Evolutionary conservation across 2,888 invertebrate genomes (phyloP).

Genomic region (Leptothorax acervorum): DNA sequence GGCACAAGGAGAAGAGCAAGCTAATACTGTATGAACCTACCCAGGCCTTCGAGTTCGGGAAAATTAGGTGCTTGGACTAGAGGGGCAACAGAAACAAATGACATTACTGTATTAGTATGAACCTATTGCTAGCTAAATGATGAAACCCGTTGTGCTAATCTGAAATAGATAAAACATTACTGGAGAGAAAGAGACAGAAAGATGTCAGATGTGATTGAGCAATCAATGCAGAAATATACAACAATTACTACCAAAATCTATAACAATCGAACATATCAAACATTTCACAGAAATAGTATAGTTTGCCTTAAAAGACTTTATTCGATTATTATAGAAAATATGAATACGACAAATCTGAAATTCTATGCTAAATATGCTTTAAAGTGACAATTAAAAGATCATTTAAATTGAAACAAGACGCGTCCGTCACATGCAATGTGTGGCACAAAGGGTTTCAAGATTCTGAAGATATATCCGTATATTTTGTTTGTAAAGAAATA

Average conservation of each 20-base stretch:
- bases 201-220: slow-evolving; percentile 23
- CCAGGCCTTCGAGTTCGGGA: slow-evolving; percentile 88
- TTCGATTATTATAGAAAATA: slow-evolving; percentile 29
- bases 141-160: slow-evolving; percentile 68
- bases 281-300: not conserved
- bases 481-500: slow-evolving; percentile 57
- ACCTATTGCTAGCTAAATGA: slow-evolving; percentile 64
- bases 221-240: slow-evolving; percentile 37
- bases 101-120: slow-evolving; percentile 84
- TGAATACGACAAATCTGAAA: slow-evolving; percentile 22
- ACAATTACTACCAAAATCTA: slow-evolving; percentile 9
- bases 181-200: slow-evolving; percentile 39
- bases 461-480: slow-evolving; percentile 60
- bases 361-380: slow-evolving; percentile 23
- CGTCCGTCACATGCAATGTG: slow-evolving; percentile 33
- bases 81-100: slow-evolving; percentile 85
- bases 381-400: slow-evolving; percentile 10
- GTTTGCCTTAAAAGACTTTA: not conserved
- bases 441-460: slow-evolving; percentile 68
- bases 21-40: slow-evolving; percentile 87
- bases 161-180: slow-evolving; percentile 47
- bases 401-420: slow-evolving; percentile 27
- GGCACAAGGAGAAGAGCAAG: slow-evolving; percentile 78
- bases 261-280: slow-evolving; percentile 37
- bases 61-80: slow-evolving; percentile 89